These are phyloP conservation scores for Endomychus coccineus DNA, from an alignment of 2,888 invertebrate species.

Conservation along the genomic window DNA sequence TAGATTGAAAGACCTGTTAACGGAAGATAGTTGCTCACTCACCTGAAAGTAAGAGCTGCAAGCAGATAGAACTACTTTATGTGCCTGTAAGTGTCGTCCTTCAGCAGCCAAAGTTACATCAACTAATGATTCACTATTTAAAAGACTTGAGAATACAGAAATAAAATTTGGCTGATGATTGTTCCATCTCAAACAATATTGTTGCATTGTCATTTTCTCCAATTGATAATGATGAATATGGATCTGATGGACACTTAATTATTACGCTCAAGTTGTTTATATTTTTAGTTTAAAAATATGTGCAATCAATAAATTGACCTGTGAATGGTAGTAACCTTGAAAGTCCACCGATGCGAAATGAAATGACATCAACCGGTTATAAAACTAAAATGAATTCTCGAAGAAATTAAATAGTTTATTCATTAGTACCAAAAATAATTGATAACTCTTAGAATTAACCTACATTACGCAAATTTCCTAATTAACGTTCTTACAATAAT, in stretches of 20 bases:
- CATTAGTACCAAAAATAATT: no score
- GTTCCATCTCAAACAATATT: constrained; percentile 66
- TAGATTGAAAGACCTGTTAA: not conserved
- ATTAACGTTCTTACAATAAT: no score
- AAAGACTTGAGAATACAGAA: constrained; percentile 75
- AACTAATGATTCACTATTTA: constrained; percentile 76
- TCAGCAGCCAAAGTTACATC: constrained; percentile 90
- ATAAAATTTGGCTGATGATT: constrained; percentile 92
- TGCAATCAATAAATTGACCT: constrained; percentile 36
- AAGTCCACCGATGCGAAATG: constrained; percentile 29
- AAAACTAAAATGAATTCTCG: no score
- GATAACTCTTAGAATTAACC: no score
- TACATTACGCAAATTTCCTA: no score
- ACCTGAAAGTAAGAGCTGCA: constrained; percentile 93
- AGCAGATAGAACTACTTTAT: constrained; percentile 83
- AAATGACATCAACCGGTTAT: constrained; percentile 34
- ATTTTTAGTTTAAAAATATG: constrained; percentile 26
- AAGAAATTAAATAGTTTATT: no score
- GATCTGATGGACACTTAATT: constrained; percentile 3
- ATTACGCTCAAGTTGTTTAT: constrained; percentile 24
- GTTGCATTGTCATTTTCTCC: constrained; percentile 41
- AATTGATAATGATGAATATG: constrained; percentile 11
- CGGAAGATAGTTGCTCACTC: constrained; percentile 24
- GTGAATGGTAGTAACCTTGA: constrained; percentile 37
- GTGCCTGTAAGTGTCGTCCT: constrained; percentile 79